Percentiles rank a stretch among this genome's conserved stretches.
Conservation (phyloP, 2,113 vertebrate genomes). For the Riparia riparia region DNA sequence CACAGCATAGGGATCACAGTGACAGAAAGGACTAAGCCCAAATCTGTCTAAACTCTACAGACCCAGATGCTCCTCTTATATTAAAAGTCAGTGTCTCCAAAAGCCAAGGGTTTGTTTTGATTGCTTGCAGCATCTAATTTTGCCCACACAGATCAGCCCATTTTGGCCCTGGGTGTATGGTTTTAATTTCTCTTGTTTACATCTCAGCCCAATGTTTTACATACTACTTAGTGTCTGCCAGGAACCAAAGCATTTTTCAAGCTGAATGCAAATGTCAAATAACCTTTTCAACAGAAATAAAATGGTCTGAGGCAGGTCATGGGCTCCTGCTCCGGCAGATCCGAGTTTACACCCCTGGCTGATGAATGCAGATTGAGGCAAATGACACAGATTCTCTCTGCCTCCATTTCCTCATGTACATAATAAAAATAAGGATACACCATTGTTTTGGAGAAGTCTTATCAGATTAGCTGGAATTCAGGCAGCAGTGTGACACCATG, state of each 20-base stretch:
- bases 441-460: background rate
- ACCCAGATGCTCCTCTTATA: background rate
- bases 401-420: background rate
- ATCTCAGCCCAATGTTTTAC: constrained; percentile 8
- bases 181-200: constrained; percentile 3
- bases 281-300: background rate
- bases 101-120: background rate
- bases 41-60: background rate
- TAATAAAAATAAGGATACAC: background rate
- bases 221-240: background rate
- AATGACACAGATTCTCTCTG: background rate
- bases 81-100: background rate
- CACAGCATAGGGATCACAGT: background rate
- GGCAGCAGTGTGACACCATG: background rate
- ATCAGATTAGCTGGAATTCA: background rate
- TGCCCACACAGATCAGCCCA: background rate
- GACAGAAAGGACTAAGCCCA: background rate
- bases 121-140: background rate
- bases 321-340: background rate
- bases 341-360: background rate
- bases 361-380: background rate
- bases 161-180: background rate
- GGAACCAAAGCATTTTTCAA: constrained; percentile 21
- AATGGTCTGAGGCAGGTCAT: background rate
- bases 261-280: background rate